Percentiles rank a stretch among this genome's conserved stretches.
These are phyloP conservation scores for Drosophila carrolli DNA, from an alignment of 1,140 invertebrate species.

Conservation along the genomic window DNA sequence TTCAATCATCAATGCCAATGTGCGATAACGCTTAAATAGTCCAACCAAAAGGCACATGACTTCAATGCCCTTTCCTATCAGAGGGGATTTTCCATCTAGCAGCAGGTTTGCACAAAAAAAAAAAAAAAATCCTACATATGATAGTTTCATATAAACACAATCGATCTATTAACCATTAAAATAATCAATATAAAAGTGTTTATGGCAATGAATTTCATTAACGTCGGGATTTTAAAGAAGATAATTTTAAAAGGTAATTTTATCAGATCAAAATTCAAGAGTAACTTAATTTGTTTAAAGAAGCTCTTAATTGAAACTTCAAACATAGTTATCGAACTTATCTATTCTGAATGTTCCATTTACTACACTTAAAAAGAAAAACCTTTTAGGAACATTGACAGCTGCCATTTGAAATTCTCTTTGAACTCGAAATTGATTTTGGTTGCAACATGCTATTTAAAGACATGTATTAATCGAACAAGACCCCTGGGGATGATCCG, in stretches of 20 bases:
- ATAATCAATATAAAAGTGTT: no score
- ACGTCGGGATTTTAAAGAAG: no score
- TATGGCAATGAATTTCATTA: no score
- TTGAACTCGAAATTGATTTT: constrained; percentile 25
- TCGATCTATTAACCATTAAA: no score
- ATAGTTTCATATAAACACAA: neutral
- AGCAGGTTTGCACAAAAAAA: neutral
- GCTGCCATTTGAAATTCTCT: constrained; percentile 14
- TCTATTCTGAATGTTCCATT: neutral
- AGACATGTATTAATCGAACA: constrained; percentile 12
- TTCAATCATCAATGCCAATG: constrained; percentile 52
- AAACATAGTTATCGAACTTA: no score
- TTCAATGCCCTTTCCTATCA: constrained; percentile 9
- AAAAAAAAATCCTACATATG: neutral
- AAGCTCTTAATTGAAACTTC: no score
- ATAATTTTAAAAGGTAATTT: no score
- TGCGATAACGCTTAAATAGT: constrained; percentile 57
- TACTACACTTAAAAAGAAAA: neutral
- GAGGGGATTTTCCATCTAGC: constrained; percentile 1
- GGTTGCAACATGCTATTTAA: neutral
- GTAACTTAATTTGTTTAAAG: no score
- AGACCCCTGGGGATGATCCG: constrained; percentile 1
- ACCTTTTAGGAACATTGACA: neutral
- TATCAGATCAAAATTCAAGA: no score
- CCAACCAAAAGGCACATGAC: constrained; percentile 19